Base-by-base conservation (phyloP, 1,140 invertebrate genomes). In the Lepidurus couesii region DNA sequence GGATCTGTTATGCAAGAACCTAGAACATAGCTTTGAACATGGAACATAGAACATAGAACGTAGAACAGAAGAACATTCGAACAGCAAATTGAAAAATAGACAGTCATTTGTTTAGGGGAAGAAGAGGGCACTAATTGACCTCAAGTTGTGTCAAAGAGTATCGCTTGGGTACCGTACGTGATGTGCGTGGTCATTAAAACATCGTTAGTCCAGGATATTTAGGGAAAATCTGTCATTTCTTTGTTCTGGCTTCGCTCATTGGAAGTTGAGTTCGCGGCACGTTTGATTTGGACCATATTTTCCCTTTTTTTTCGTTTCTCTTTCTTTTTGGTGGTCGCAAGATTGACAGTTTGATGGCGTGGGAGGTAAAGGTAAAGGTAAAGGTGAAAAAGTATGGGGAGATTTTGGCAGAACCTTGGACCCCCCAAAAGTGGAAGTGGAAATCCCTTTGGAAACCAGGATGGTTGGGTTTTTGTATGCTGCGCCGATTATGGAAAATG, bases 341-440 rank as follows among this genome's bases (percentile, higher is more conserved):
- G 53, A 65, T 65, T 65, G 53, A 65, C 53, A 65, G 53, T 65
- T 65, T 65, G 53, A 65, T 65, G 53, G 53, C 53, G 53, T 65
- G 53, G 53, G 53, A 65, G 53, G 53, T 16, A 9, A 65, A 65
- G 53, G 53, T 16, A 9, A 65, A 65, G 53, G 53, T 65, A 65
- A 65, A 65, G 53, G 13, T n/a, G 53, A n/a, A 65, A 21, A 21
- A 21, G 53, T 10, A 21, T 1, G 9, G 53, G 13, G 53, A 21
- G 53, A 4, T 65, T 65, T 65, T 65, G 21, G 21, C 16, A 65
- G 21, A 65, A 34, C 34, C 34, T 34, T 34, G 34, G 53, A 65
- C 53, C 53, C 21, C 53, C 53, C 53, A 65, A 65, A 65, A 65
- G 34, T 34, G 34, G 34, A 65, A 21, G 16, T 65, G 53, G 21